These are phyloP conservation scores for Thera britannica DNA, from an alignment of 2,888 invertebrate species.

Conservation along the genomic window DNA sequence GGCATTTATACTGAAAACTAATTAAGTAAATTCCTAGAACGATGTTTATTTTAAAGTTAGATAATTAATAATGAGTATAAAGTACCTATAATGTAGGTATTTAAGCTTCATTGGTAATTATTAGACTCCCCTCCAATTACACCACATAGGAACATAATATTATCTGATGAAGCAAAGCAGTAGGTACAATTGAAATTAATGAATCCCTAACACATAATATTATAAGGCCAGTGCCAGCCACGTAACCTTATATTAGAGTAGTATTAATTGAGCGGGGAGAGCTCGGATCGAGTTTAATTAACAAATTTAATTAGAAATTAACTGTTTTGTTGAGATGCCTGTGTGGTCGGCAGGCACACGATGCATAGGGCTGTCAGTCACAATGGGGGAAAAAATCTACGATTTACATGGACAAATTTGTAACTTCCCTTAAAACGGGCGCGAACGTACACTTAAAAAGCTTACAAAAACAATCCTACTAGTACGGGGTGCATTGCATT, in stretches of 20 bases:
- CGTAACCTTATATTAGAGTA: constrained; percentile 63
- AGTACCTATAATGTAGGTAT: no score
- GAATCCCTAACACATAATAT: constrained; percentile 27
- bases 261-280: constrained; percentile 72
- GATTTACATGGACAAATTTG: no score
- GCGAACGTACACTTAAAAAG: no score
- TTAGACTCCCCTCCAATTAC: constrained; percentile 10
- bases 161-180: constrained; percentile 20
- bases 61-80: no score
- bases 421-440: no score
- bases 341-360: constrained; percentile 48
- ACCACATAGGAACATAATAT: constrained; percentile 5
- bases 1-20: no score
- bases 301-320: constrained; percentile 86
- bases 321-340: constrained; percentile 72
- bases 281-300: constrained; percentile 81
- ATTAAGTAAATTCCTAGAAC: no score
- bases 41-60: no score
- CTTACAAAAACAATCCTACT: no score
- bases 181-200: constrained; percentile 27
- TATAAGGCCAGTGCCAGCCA: constrained; percentile 1
- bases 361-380: constrained; percentile 53
- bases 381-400: no score
- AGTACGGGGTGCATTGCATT: no score
- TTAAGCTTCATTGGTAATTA: background rate